phyloP scores from a whole-genome alignment of 2,113 vertebrate genomes.

The Nothoprocta pentlandii region DNA sequence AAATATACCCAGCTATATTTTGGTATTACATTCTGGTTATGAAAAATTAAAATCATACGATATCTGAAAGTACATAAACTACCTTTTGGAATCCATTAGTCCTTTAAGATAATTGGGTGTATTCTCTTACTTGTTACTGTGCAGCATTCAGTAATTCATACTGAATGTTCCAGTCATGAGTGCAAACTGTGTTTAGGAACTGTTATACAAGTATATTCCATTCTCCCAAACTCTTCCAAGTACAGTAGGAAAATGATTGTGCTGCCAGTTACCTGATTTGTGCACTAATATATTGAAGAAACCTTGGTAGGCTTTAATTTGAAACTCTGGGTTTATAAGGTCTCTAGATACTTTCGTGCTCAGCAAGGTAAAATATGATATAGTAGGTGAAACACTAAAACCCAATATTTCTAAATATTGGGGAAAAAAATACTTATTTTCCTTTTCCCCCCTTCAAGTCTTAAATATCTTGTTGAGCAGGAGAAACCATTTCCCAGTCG shows the following conservation, averaged over 20 bases:
- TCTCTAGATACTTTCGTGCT: background rate
- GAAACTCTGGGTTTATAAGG: background rate
- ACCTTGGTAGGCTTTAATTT: slow-evolving; percentile 10
- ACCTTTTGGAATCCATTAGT: background rate
- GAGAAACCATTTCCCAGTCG: background rate
- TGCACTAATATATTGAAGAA: slow-evolving; percentile 1
- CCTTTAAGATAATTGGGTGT: slow-evolving; percentile 4
- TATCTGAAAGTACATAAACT: background rate
- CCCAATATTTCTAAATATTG: background rate
- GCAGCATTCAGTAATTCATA: slow-evolving; percentile 29
- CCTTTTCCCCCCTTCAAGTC: background rate
- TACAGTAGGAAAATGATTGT: background rate
- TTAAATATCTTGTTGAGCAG: background rate
- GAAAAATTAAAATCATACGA: background rate
- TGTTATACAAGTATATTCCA: background rate
- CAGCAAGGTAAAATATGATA: background rate
- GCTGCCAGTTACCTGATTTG: slow-evolving; percentile 15
- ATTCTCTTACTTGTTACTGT: slow-evolving; percentile 17
- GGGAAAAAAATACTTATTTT: background rate
- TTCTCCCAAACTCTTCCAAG: background rate
- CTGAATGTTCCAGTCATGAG: slow-evolving; percentile 6
- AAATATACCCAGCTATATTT: background rate
- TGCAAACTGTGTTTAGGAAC: slow-evolving; percentile 41
- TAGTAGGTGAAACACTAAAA: background rate
- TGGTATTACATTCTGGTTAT: background rate